phyloP scores from a whole-genome alignment of 2,797 vertebrate genomes.

The Brotula barbata region DNA sequence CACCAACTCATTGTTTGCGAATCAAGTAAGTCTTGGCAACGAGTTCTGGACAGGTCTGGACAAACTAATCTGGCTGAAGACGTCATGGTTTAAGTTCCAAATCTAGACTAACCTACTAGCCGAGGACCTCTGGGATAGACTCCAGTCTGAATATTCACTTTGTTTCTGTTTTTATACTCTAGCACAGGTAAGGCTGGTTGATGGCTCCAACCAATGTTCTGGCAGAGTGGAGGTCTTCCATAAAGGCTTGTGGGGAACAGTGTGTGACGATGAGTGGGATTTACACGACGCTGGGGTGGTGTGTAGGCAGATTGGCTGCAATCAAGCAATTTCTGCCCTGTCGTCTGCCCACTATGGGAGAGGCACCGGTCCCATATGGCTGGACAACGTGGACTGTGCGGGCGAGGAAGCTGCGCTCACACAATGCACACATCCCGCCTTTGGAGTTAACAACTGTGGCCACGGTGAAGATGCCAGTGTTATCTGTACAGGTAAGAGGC shows the following conservation, averaged over 20 bases:
- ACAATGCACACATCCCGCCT: constrained; percentile 47
- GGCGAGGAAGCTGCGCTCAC: constrained; percentile 61
- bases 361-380: constrained; percentile 73
- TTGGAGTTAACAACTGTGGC: constrained; percentile 67
- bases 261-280: constrained; percentile 74
- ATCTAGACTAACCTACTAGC: no score
- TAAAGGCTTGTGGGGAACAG: constrained; percentile 67
- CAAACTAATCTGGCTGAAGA: no score
- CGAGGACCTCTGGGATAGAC: no score
- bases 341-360: constrained; percentile 62
- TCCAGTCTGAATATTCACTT: no score
- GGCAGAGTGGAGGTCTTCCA: constrained; percentile 73
- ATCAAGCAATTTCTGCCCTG: constrained; percentile 60
- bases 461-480: constrained; percentile 69
- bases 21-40: no score
- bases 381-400: constrained; percentile 67
- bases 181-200: no score
- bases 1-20: no score
- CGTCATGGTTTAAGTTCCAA: no score
- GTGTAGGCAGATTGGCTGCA: constrained; percentile 72
- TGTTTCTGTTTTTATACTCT: no score
- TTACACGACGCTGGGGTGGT: constrained; percentile 64
- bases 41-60: no score
- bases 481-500: constrained; percentile 70
- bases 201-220: constrained; percentile 66